phyloP scores from a whole-genome alignment of 2,797 vertebrate genomes.

The Nyctibius grandis region DNA sequence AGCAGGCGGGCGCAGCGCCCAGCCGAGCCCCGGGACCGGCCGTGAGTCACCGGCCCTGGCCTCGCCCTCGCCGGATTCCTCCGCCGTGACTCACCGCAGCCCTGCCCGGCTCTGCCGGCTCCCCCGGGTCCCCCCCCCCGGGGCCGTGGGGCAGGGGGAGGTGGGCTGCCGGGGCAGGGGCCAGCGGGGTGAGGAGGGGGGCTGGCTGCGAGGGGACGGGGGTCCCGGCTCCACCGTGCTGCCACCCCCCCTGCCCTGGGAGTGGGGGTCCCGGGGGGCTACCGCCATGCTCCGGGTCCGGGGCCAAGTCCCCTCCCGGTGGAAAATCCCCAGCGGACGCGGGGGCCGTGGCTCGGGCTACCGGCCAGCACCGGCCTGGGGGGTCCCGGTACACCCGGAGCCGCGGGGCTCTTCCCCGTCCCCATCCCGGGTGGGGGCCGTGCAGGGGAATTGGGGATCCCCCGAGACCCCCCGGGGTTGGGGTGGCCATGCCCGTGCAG shows the following conservation, averaged over 20 bases:
- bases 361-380: accelerated
- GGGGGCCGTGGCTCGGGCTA: accelerated
- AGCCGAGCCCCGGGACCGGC: not conserved
- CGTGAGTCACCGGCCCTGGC: not conserved
- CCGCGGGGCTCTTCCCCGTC: accelerated
- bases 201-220: not conserved
- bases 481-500: accelerated
- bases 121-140: not conserved
- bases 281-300: accelerated
- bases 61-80: not conserved
- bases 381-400: accelerated
- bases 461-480: accelerated
- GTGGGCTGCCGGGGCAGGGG: not conserved
- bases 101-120: not conserved
- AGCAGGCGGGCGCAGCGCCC: not conserved
- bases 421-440: accelerated
- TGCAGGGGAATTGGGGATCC: not conserved
- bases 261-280: accelerated
- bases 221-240: not conserved
- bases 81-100: not conserved
- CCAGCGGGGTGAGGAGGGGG: too few relatives aligned
- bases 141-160: not conserved
- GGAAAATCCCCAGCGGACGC: not conserved
- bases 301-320: not conserved
- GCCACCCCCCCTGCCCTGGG: not conserved